Evolutionary conservation across 1,140 invertebrate genomes (phyloP).

Genomic region (Stenopsyche tienmushanensis): DNA sequence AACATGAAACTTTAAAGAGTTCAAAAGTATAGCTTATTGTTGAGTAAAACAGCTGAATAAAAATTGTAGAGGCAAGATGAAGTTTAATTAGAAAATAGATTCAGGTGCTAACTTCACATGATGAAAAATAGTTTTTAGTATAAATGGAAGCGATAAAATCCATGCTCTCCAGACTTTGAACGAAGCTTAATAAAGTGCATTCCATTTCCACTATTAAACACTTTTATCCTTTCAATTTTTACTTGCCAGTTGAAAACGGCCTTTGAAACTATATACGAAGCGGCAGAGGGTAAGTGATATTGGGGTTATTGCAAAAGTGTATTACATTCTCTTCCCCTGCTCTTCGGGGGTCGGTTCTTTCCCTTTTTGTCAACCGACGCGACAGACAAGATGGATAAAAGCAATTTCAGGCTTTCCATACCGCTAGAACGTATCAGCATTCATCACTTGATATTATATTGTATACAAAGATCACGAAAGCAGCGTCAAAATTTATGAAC

Average conservation of each 20-base stretch:
- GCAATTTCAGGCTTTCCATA: neutral
- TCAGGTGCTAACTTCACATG: too few species aligned
- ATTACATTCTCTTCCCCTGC: conserved; percentile 7
- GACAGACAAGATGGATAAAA: conserved; percentile 20
- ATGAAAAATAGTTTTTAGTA: too few species aligned
- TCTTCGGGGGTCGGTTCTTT: neutral
- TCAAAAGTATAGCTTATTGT: too few species aligned
- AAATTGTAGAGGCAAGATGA: too few species aligned
- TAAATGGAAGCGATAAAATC: too few species aligned
- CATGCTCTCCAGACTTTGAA: too few species aligned
- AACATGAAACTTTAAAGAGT: too few species aligned
- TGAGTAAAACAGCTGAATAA: too few species aligned
- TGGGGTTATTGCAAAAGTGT: conserved; percentile 27
- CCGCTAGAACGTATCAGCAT: conserved; percentile 11
- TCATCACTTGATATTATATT: conserved; percentile 27
- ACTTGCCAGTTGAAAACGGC: neutral
- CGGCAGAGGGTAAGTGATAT: conserved; percentile 10
- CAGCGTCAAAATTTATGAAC: conserved; percentile 22
- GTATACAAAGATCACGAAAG: neutral
- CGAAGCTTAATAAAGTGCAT: too few species aligned
- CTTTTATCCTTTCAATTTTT: too few species aligned
- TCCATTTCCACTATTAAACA: too few species aligned
- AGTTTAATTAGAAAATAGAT: too few species aligned
- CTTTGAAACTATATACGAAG: neutral
- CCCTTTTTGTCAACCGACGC: conserved; percentile 10